Conservation (phyloP, 2,888 invertebrate genomes). For the Noctua pronuba region DNA sequence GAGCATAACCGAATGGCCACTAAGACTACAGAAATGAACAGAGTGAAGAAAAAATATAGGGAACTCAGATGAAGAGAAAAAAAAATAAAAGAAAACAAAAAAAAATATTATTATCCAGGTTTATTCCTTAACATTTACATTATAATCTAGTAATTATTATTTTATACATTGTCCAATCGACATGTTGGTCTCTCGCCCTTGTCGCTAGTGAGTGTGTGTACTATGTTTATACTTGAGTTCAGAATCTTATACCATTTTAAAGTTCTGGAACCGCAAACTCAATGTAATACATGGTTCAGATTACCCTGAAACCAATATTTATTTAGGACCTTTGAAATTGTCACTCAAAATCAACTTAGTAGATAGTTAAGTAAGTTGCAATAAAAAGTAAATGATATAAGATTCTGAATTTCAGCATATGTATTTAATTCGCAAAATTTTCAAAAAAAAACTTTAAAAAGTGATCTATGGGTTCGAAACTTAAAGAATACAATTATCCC, state of each 20-base stretch:
- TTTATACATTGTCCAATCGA: slow-evolving; percentile 89
- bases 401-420: slow-evolving; percentile 33
- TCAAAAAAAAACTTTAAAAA: not conserved
- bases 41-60: slow-evolving; percentile 40
- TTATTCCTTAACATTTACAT: slow-evolving; percentile 89
- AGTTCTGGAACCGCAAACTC: not conserved
- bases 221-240: slow-evolving; percentile 62
- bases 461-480: slow-evolving; percentile 16
- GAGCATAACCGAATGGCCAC: slow-evolving; percentile 20
- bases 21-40: not conserved
- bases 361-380: not conserved
- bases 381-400: slow-evolving; percentile 2
- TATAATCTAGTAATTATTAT: slow-evolving; percentile 88
- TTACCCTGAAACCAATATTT: not conserved
- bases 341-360: slow-evolving; percentile 15
- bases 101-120: slow-evolving; percentile 89
- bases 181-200: slow-evolving; percentile 83
- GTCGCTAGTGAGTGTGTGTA: slow-evolving; percentile 77
- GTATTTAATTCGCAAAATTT: slow-evolving; percentile 53
- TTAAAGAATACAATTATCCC: slow-evolving; percentile 61
- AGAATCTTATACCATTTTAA: slow-evolving; percentile 15
- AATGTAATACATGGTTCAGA: not conserved
- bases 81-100: slow-evolving; percentile 86
- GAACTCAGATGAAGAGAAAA: slow-evolving; percentile 58
- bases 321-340: not conserved